Percentiles rank a stretch among this genome's conserved stretches.
These are phyloP conservation scores for Fregetta grallaria DNA, from an alignment of 2,113 vertebrate genomes.

Conservation along the genomic window DNA sequence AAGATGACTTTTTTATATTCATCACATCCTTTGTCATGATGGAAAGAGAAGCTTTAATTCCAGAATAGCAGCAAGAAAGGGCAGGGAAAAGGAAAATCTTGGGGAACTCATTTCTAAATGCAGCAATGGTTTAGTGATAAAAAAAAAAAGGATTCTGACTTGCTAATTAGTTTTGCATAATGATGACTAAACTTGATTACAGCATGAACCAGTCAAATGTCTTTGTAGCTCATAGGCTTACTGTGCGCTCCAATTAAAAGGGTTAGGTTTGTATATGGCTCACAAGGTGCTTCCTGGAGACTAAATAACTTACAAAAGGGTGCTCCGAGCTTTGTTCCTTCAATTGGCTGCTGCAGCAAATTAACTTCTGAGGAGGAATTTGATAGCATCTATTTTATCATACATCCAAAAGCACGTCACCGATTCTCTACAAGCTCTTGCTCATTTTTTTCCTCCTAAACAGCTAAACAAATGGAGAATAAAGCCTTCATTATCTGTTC, in stretches of 20 bases:
- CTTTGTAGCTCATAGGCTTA: not conserved
- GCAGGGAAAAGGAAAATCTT: slow-evolving; percentile 41
- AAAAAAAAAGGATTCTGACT: slow-evolving; percentile 31
- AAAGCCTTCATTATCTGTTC: slow-evolving; percentile 23
- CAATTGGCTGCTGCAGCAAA: not conserved
- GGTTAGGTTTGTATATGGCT: not conserved
- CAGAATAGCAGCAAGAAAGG: slow-evolving; percentile 55
- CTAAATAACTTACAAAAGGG: not conserved
- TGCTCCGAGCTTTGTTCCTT: not conserved
- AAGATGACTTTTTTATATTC: slow-evolving; percentile 13
- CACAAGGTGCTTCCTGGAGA: slow-evolving; percentile 2
- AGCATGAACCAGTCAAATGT: not conserved
- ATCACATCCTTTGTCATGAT: slow-evolving; percentile 46
- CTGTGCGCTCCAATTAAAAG: not conserved
- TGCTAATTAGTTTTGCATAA: slow-evolving; percentile 63
- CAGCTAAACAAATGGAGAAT: slow-evolving; percentile 14
- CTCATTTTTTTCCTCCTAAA: not conserved
- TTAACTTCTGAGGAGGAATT: not conserved
- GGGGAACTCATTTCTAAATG: slow-evolving; percentile 47
- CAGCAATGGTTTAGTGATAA: slow-evolving; percentile 15
- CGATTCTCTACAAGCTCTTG: not conserved
- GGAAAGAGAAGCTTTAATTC: slow-evolving; percentile 12
- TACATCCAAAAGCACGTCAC: not conserved
- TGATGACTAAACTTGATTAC: slow-evolving; percentile 55
- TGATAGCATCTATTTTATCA: not conserved